phyloP scores from a whole-genome alignment of 2,888 invertebrate genomes.

The Odiellus spinosus region DNA sequence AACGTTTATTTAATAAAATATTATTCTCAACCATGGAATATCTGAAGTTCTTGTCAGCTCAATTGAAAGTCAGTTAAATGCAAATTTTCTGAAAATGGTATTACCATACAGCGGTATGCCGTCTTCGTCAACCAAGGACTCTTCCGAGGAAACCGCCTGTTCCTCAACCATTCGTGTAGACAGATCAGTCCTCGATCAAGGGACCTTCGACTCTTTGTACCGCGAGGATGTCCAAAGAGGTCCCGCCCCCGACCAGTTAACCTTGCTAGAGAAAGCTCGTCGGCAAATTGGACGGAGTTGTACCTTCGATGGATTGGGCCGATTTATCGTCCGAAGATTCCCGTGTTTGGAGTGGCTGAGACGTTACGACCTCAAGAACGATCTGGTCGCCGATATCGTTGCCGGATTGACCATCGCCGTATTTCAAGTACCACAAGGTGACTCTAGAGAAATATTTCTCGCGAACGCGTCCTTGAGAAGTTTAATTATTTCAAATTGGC shows the following conservation, averaged over 20 bases:
- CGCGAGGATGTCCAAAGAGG: neutral
- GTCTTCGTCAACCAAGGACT: too few relatives aligned
- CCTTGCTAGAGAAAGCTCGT: too few relatives aligned
- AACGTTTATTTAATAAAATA: too few relatives aligned
- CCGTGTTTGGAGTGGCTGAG: slow-evolving; percentile 29
- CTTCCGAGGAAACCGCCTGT: too few relatives aligned
- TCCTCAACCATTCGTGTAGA: neutral
- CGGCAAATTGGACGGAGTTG: neutral
- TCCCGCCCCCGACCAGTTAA: neutral
- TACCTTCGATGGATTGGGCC: neutral
- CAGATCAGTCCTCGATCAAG: neutral
- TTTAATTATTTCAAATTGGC: too few relatives aligned
- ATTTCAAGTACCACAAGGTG: slow-evolving; percentile 22
- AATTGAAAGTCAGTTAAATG: too few relatives aligned
- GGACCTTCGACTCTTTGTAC: neutral
- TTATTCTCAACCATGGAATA: too few relatives aligned
- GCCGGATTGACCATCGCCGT: slow-evolving; percentile 21
- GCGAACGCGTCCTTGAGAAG: too few relatives aligned
- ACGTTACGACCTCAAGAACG: slow-evolving; percentile 22
- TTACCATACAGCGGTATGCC: too few relatives aligned
- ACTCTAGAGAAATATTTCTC: too few relatives aligned
- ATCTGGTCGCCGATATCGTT: slow-evolving; percentile 19
- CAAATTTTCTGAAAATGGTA: too few relatives aligned
- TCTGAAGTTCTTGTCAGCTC: too few relatives aligned
- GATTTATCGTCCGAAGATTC: slow-evolving; percentile 10